Evolutionary conservation across 53 echinoderm and acorn worm genomes (phyloP).

Genomic region (Antedon mediterranea): DNA sequence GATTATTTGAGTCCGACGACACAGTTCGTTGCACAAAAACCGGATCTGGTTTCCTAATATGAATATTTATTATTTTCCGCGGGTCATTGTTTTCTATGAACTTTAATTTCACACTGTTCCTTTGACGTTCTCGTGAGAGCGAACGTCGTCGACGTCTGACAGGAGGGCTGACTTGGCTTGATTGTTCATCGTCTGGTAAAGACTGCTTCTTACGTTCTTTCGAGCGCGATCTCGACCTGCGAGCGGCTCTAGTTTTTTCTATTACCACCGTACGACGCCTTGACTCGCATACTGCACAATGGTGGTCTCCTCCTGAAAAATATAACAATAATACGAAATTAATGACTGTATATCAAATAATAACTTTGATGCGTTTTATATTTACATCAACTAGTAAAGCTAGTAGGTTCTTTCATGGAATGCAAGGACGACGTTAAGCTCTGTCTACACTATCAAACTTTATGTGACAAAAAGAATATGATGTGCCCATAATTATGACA

Average conservation of each 20-base stretch:
- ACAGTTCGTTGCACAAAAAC: background rate
- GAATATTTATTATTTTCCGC: background rate
- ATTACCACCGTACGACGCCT: slow-evolving; percentile 20
- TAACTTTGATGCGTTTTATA: too few species aligned
- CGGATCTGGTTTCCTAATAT: background rate
- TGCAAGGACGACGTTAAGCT: too few species aligned
- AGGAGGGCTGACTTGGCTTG: background rate
- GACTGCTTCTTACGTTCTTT: background rate
- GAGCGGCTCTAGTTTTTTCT: slow-evolving; percentile 9
- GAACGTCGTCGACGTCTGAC: background rate
- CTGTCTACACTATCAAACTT: too few species aligned
- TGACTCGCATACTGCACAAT: slow-evolving; percentile 29
- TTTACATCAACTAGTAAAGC: too few species aligned
- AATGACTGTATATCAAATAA: too few species aligned
- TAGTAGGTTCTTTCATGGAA: too few species aligned
- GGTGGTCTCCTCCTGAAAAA: slow-evolving; percentile 9
- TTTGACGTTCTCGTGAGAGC: background rate
- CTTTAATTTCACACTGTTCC: background rate
- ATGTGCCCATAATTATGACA: too few species aligned
- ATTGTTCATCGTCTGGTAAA: background rate
- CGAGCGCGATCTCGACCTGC: slow-evolving; percentile 20
- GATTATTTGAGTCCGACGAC: background rate
- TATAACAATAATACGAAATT: background rate
- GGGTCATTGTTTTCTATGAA: background rate
- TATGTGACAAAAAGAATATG: too few species aligned